Base-by-base conservation (phyloP, 1,140 invertebrate genomes). In the Nasonia vitripennis region DNA sequence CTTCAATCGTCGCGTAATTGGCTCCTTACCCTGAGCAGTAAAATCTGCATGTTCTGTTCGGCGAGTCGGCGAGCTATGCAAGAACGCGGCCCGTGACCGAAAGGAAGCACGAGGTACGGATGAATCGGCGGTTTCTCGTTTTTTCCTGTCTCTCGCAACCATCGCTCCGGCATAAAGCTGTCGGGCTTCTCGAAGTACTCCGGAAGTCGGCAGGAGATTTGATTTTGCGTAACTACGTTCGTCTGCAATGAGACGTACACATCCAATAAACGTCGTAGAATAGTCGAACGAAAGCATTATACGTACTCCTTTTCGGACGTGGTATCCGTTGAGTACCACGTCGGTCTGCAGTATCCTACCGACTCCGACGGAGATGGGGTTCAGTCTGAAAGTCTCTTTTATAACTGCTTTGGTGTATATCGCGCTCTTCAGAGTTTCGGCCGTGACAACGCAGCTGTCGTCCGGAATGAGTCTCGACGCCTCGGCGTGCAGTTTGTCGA, bases 21-120 rank as follows among this genome's bases (percentile, higher is more conserved):
- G 17, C 17, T 86, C 67, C 93, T 92, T 95, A 98, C 97, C 91
- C 95, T 95, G 55, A 98, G 92, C 10, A 98, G 89, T n/a, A 97
- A 94, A 23, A 97, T 94, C 87, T 96, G 95, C 89, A 98, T 96
- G 91, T 97, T 97, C 92, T 98, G 97, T 90, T 98, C 97, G 10
- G 98, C 98, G 74, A 99, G 93, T 90, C 97, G 94, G 89, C 97
- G 94, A 2, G 98, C 98, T 75, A 98, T 97, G 88, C 98, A 99
- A 12, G 96, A 95, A 84, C 98, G 94, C 34, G 96, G 95, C 0
- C 98, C 98, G 92, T 98, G 97, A 1, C 98, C 98, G 93, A 99
- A 99, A 0, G 98, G 98, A 71, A 98, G 90, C 5, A 96, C 94
- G 3, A 97, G 91, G 91, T 96, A 98, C 0, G 97, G 97, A 93